Conservation (phyloP, 2,888 invertebrate genomes). For the Ethmia dodecea region DNA sequence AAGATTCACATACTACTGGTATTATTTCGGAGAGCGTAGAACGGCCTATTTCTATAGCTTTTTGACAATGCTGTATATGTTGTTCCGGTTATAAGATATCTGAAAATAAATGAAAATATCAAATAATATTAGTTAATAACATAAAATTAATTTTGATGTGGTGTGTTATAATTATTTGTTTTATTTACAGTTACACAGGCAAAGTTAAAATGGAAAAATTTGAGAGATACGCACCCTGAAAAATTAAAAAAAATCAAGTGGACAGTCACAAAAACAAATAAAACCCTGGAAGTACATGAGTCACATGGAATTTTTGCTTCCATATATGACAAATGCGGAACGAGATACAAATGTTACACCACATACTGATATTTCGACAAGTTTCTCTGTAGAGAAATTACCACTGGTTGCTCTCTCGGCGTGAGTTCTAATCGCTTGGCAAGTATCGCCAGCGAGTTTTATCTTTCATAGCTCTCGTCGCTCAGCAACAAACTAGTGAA, state of each 20-base stretch:
- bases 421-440: neutral
- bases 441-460: neutral
- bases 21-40: neutral
- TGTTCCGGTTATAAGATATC: slow-evolving; percentile 10
- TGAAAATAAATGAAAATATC: slow-evolving; percentile 14
- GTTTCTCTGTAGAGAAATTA: neutral
- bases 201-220: slow-evolving; percentile 17
- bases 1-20: neutral
- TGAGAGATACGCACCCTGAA: slow-evolving; percentile 18
- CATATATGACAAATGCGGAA: slow-evolving; percentile 16
- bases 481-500: slow-evolving; percentile 13
- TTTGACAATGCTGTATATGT: neutral
- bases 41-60: neutral
- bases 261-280: slow-evolving; percentile 17
- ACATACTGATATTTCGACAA: slow-evolving; percentile 14
- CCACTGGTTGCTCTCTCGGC: neutral
- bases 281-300: slow-evolving; percentile 20
- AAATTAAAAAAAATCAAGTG: slow-evolving; percentile 18
- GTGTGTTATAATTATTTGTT: slow-evolving; percentile 7
- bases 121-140: slow-evolving; percentile 12
- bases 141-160: slow-evolving; percentile 2
- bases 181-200: slow-evolving; percentile 17
- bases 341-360: slow-evolving; percentile 5
- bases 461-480: slow-evolving; percentile 9
- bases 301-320: slow-evolving; percentile 16